These are phyloP conservation scores for Rhagium mordax DNA, from an alignment of 2,888 invertebrate species.

Conservation along the genomic window DNA sequence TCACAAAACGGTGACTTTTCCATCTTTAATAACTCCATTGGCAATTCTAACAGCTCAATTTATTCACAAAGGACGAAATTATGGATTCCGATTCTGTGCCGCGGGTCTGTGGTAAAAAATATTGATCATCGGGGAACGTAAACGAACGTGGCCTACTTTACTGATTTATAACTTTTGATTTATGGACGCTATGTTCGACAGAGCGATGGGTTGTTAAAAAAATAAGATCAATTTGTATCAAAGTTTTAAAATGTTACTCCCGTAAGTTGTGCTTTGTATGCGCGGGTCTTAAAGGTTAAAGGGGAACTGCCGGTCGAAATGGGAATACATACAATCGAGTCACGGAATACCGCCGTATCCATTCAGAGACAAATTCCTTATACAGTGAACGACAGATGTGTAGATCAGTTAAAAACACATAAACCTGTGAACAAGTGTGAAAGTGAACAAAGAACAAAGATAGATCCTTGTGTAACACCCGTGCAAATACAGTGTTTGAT, in stretches of 20 bases:
- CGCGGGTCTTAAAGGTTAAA: slow-evolving; percentile 14
- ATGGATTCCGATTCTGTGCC: slow-evolving; percentile 50
- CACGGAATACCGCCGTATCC: no score
- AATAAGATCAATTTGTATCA: slow-evolving; percentile 37
- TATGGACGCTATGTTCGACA: slow-evolving; percentile 42
- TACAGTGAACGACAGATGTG: no score
- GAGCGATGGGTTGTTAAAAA: slow-evolving; percentile 40
- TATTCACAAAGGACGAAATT: slow-evolving; percentile 58
- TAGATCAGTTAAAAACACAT: no score
- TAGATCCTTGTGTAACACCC: no score
- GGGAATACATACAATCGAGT: not conserved
- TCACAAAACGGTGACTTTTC: slow-evolving; percentile 56
- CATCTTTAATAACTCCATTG: slow-evolving; percentile 63
- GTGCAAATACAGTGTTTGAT: no score
- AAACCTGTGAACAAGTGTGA: no score
- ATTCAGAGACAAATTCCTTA: no score
- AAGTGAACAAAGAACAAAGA: no score
- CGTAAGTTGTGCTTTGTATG: slow-evolving; percentile 21
- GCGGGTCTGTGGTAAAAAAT: slow-evolving; percentile 54
- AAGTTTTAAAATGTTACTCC: slow-evolving; percentile 27
- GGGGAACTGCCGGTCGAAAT: slow-evolving; percentile 10
- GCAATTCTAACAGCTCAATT: slow-evolving; percentile 61
- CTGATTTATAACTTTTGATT: slow-evolving; percentile 47
- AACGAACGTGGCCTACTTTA: slow-evolving; percentile 51
- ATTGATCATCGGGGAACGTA: slow-evolving; percentile 51